These are phyloP conservation scores for Porites cylindrica DNA, from an alignment of 92 coral and sea anemone species.

Conservation along the genomic window DNA sequence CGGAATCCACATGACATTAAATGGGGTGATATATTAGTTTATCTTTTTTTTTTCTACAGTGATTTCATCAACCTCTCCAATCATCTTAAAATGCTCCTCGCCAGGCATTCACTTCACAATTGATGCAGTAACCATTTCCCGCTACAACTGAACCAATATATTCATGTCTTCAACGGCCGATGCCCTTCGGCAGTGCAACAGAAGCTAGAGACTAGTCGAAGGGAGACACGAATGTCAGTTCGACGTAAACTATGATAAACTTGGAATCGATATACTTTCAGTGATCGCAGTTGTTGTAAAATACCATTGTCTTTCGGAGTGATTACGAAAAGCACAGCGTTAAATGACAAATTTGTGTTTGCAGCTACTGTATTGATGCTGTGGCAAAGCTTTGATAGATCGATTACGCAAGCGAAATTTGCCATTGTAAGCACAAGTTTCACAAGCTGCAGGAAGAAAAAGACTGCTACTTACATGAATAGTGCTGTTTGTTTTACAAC, in stretches of 20 bases:
- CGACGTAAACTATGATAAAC: not conserved
- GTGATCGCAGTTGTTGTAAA: slow-evolving; percentile 22
- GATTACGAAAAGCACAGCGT: not conserved
- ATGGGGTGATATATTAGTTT: not conserved
- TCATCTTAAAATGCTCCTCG: slow-evolving; percentile 34
- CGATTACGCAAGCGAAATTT: no score
- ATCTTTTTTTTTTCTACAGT: not conserved
- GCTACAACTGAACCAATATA: slow-evolving; percentile 15
- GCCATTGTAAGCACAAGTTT: no score
- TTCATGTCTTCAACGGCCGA: slow-evolving; percentile 15
- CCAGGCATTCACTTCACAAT: slow-evolving; percentile 29
- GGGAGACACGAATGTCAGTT: slow-evolving; percentile 38
- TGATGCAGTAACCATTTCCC: slow-evolving; percentile 18
- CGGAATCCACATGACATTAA: no score
- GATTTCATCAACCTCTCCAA: slow-evolving; percentile 46
- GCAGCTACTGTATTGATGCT: no score
- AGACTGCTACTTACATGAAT: no score
- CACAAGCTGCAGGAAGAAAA: no score
- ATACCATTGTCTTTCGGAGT: slow-evolving; percentile 23
- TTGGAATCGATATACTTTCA: slow-evolving; percentile 1
- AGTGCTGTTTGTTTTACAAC: no score
- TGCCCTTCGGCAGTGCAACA: slow-evolving; percentile 34
- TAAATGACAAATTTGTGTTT: not conserved
- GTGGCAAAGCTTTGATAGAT: no score
- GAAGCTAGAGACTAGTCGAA: not conserved